Evolutionary conservation across 2,113 vertebrate genomes (phyloP).

Genomic region (Felis catus): F.catus_Fca126_mat1.0 CM031424.1:87929501-87930000

Average conservation of each 20-base stretch:
- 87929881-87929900: neutral
- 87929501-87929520: neutral
- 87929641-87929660: neutral
- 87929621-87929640: neutral
- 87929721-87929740: neutral
- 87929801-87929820: neutral
- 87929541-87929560: neutral
- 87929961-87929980: neutral
- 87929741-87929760: neutral
- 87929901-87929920: neutral
- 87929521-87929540: neutral
- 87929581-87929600: neutral
- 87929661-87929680: neutral
- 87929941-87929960: neutral
- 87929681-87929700: neutral
- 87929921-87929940: too few species aligned
- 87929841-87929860: accelerated
- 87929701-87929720: neutral
- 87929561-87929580: too few species aligned
- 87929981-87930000: neutral
- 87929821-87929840: neutral
- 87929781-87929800: neutral
- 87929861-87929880: neutral
- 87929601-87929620: neutral
- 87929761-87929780: neutral